Percentiles rank a stretch among this genome's conserved stretches.
These are phyloP conservation scores for Pitangus sulphuratus DNA, from an alignment of 2,797 vertebrate genomes.

Conservation along the genomic window DNA sequence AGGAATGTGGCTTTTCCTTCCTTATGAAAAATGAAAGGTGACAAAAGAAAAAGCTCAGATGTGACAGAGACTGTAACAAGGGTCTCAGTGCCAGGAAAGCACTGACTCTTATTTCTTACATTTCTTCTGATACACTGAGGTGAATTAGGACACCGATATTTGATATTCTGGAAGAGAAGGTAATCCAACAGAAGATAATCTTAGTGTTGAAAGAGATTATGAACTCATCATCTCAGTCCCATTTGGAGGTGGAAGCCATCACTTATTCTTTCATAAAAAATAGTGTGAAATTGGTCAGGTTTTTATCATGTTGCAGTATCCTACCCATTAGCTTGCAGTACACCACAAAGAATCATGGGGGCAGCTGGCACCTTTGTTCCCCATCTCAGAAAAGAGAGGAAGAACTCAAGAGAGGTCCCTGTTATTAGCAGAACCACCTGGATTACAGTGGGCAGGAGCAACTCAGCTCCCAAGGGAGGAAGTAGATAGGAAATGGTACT, in stretches of 20 bases:
- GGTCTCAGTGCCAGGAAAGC: not conserved
- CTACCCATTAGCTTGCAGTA: not conserved
- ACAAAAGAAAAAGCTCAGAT: not conserved
- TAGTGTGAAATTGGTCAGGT: not conserved
- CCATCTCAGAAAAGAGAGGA: not conserved
- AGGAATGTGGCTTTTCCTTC: not conserved
- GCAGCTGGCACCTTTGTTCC: not conserved
- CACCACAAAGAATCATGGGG: not conserved
- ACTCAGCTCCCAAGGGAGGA: not conserved
- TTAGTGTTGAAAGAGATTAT: not conserved
- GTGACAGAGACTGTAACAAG: not conserved
- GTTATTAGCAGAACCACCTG: not conserved
- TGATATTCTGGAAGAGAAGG: not conserved
- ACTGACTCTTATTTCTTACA: not conserved
- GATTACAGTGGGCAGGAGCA: not conserved
- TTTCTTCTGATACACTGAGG: not conserved
- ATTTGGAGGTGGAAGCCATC: not conserved
- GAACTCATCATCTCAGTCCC: not conserved
- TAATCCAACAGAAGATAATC: not conserved
- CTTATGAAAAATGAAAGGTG: not conserved
- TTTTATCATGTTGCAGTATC: not conserved
- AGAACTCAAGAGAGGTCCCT: not conserved
- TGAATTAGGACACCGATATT: not conserved
- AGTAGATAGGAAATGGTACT: fast-evolving
- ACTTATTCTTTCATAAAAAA: not conserved